Conservation (phyloP, 2,888 invertebrate species). For the Caenorhabditis virilis region DNA sequence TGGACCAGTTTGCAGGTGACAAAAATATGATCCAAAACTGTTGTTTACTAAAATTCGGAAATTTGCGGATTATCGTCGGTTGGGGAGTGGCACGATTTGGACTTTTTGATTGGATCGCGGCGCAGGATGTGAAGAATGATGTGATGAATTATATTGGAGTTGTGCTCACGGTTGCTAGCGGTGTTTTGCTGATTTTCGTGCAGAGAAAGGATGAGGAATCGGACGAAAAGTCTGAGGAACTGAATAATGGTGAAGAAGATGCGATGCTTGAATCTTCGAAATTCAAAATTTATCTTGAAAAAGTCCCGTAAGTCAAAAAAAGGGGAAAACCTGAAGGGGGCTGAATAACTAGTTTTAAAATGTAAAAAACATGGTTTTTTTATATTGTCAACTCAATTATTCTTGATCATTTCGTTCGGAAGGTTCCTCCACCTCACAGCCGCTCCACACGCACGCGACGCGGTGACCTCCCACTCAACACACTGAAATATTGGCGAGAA, state of each 20-base stretch:
- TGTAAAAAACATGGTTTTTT: too few relatives aligned
- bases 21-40: not conserved
- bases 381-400: too few relatives aligned
- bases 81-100: conserved; percentile 67
- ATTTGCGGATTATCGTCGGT: conserved; percentile 58
- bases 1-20: conserved; percentile 64
- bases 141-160: conserved; percentile 61
- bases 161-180: conserved; percentile 54
- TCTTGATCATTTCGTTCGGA: too few relatives aligned
- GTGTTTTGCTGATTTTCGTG: conserved; percentile 53
- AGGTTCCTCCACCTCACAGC: too few relatives aligned
- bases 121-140: conserved; percentile 53
- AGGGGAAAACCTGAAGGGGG: too few relatives aligned
- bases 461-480: too few relatives aligned
- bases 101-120: conserved; percentile 50
- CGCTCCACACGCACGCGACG: too few relatives aligned
- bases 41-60: too few relatives aligned
- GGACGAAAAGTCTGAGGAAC: conserved; percentile 4
- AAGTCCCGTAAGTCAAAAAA: conserved; percentile 35
- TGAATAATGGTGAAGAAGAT: not conserved
- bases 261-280: not conserved
- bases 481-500: too few relatives aligned
- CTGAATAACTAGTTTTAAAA: too few relatives aligned
- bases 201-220: conserved; percentile 19
- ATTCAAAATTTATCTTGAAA: conserved; percentile 9